A percentile compares a stretch with the other conserved stretches of the same genome.
Evolutionary conservation across 2,113 vertebrate genomes (phyloP).

Genomic region (Catharus fuscescens): DNA sequence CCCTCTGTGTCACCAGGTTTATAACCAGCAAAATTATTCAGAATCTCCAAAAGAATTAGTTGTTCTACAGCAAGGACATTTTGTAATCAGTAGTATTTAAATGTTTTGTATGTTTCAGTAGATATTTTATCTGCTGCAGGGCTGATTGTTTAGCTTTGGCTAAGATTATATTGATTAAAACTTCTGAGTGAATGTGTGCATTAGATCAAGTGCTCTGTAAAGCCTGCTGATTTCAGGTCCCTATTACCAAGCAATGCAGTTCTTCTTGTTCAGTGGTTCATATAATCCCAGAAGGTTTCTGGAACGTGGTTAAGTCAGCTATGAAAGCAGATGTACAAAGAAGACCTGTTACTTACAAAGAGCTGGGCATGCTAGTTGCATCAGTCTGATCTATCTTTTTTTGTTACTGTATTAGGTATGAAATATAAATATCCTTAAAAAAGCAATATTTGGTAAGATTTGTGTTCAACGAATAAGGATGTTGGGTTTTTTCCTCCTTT

Average conservation of each 20-base stretch:
- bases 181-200: not conserved
- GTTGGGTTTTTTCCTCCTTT: conserved; percentile 25
- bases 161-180: not conserved
- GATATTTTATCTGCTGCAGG: not conserved
- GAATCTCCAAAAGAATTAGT: not conserved
- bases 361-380: conserved; percentile 27
- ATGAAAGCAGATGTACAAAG: conserved; percentile 34
- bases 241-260: not conserved
- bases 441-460: conserved; percentile 46
- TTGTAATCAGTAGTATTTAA: not conserved
- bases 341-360: conserved; percentile 56
- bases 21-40: not conserved
- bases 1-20: not conserved
- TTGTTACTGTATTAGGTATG: conserved; percentile 34
- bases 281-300: conserved; percentile 10
- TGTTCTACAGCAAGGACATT: not conserved
- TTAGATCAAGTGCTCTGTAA: not conserved
- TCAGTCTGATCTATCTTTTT: conserved; percentile 26
- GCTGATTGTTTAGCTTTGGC: not conserved
- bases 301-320: conserved; percentile 33
- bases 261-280: conserved; percentile 1
- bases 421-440: conserved; percentile 51
- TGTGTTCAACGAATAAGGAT: conserved; percentile 39
- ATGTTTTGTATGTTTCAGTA: not conserved
- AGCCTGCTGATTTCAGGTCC: not conserved